Evolutionary conservation across 2,797 vertebrate species (phyloP).

Genomic region (Chelmon rostratus): DNA sequence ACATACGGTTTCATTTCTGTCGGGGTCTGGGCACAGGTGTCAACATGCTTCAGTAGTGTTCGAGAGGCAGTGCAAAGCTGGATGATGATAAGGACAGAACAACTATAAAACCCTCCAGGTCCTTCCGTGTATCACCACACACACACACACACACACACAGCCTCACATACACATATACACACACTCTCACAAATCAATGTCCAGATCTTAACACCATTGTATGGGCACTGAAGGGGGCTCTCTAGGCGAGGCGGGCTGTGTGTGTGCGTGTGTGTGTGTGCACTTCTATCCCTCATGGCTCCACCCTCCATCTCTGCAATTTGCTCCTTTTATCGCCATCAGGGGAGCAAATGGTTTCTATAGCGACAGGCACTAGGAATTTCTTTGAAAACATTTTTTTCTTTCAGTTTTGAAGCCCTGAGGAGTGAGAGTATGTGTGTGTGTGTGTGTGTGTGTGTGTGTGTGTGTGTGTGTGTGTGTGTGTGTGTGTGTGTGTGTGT

Average conservation of each 20-base stretch:
- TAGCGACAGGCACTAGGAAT: constrained; percentile 75
- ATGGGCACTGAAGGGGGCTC: constrained; percentile 46
- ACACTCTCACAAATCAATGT: constrained; percentile 67
- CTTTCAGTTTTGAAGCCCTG: constrained; percentile 44
- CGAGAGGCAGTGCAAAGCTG: constrained; percentile 43
- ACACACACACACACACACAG: constrained; percentile 8
- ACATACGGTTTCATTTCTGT: not conserved
- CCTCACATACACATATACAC: not conserved
- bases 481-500: not conserved
- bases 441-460: not conserved
- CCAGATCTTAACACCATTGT: constrained; percentile 70
- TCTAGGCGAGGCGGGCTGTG: constrained; percentile 13
- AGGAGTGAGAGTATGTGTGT: not conserved
- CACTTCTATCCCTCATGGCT: constrained; percentile 52
- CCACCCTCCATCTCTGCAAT: constrained; percentile 70
- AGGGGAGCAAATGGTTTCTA: constrained; percentile 83
- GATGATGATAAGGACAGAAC: constrained; percentile 50
- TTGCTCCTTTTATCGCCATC: constrained; percentile 80
- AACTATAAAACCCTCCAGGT: constrained; percentile 40
- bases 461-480: not conserved
- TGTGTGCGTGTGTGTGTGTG: not conserved
- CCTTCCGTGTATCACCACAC: constrained; percentile 32
- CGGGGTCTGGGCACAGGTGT: constrained; percentile 39
- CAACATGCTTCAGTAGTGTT: constrained; percentile 38
- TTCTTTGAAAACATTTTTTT: constrained; percentile 58